These are phyloP conservation scores for Microtus pennsylvanicus DNA, from an alignment of 2,113 vertebrate species.

Conservation along the genomic window DNA sequence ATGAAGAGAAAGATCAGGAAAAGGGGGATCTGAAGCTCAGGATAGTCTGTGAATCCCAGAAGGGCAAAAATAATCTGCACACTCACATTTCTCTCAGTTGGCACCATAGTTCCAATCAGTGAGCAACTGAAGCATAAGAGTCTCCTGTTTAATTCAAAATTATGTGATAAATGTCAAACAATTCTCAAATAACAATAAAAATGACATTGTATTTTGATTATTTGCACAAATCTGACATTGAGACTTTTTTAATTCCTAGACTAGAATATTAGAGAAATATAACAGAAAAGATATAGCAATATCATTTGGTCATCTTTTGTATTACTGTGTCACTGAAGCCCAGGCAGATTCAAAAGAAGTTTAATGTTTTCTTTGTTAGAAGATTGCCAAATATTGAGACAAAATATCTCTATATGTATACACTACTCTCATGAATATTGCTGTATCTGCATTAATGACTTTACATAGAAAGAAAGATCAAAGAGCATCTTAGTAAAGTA, in stretches of 20 bases:
- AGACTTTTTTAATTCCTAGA: neutral
- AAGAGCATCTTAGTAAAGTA: neutral
- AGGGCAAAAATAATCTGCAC: conserved; percentile 56
- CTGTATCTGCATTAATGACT: neutral
- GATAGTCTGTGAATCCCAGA: conserved; percentile 68
- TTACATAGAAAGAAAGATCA: neutral
- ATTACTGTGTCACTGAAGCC: neutral
- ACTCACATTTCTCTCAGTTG: conserved; percentile 47
- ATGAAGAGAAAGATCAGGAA: conserved; percentile 62
- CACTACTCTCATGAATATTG: neutral
- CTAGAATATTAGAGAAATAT: neutral
- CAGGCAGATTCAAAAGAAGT: fast-evolving
- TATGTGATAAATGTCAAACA: neutral
- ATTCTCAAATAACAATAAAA: neutral
- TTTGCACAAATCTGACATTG: neutral
- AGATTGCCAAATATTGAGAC: neutral
- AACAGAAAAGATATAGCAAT: neutral
- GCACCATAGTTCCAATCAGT: neutral
- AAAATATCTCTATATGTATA: neutral
- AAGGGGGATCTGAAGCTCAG: conserved; percentile 48
- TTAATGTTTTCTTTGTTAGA: neutral
- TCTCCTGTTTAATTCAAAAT: neutral
- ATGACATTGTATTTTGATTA: neutral
- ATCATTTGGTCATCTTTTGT: neutral
- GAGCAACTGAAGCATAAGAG: fast-evolving